These are phyloP conservation scores for Pogonognathellus flavescens DNA, from an alignment of 1,140 invertebrate species.

Conservation along the genomic window DNA sequence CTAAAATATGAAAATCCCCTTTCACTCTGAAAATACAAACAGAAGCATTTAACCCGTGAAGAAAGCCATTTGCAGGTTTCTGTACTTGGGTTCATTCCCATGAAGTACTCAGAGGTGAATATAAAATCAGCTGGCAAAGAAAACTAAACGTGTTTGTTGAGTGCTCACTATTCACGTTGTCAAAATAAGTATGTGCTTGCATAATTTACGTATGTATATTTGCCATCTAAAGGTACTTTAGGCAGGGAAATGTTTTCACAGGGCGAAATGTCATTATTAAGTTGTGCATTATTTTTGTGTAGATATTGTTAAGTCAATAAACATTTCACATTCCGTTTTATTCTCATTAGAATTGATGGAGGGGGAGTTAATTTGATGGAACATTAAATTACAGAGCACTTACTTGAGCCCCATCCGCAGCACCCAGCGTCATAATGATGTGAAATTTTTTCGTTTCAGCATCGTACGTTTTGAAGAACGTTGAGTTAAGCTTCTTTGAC, in stretches of 20 bases:
- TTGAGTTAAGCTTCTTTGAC: slow-evolving; percentile 18
- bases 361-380: neutral
- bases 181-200: neutral
- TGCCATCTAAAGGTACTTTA: neutral
- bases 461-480: neutral
- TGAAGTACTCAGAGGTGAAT: neutral
- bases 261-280: too few relatives aligned
- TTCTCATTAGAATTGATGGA: neutral
- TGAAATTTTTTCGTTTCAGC: neutral
- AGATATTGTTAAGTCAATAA: too few relatives aligned
- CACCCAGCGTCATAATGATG: neutral
- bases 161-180: neutral
- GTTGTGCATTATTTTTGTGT: too few relatives aligned
- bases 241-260: too few relatives aligned
- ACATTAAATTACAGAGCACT: neutral
- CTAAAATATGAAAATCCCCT: too few relatives aligned
- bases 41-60: too few relatives aligned
- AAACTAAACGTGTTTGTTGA: neutral
- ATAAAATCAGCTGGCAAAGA: neutral
- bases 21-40: too few relatives aligned
- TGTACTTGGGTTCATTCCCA: too few relatives aligned
- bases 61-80: too few relatives aligned
- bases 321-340: too few relatives aligned
- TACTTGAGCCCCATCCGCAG: neutral
- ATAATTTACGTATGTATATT: neutral